phyloP scores from a whole-genome alignment of 2,888 invertebrate species.

The Pandemis cinnamomeana region DNA sequence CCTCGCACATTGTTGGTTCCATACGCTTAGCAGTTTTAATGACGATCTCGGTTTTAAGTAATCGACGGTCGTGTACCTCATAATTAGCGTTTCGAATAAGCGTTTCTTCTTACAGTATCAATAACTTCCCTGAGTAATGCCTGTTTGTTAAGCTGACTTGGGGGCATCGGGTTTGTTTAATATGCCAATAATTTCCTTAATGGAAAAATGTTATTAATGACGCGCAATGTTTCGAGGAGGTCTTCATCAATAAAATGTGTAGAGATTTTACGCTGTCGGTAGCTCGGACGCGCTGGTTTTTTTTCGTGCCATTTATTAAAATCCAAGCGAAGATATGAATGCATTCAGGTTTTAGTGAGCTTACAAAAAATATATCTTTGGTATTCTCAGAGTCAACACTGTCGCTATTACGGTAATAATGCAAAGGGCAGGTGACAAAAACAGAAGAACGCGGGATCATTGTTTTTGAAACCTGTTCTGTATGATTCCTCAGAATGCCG shows the following conservation, averaged over 20 bases:
- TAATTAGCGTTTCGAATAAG: conserved; percentile 45
- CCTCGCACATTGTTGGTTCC: conserved; percentile 21
- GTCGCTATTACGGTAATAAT: conserved; percentile 39
- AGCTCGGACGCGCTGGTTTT: neutral
- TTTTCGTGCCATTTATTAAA: neutral
- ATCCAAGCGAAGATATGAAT: neutral
- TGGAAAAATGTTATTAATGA: conserved; percentile 36
- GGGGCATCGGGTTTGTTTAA: conserved; percentile 36
- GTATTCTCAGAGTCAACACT: conserved; percentile 36
- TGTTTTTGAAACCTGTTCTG: conserved; percentile 41
- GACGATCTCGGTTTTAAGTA: conserved; percentile 47
- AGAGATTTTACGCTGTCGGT: conserved; percentile 1
- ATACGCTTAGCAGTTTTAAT: conserved; percentile 41
- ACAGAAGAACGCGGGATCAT: conserved; percentile 38
- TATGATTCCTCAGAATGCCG: conserved; percentile 42
- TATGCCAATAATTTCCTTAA: conserved; percentile 34
- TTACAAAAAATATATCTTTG: conserved; percentile 18
- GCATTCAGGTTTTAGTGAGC: conserved; percentile 1
- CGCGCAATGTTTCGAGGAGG: conserved; percentile 30
- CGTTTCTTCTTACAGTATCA: conserved; percentile 44
- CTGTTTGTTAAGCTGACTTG: conserved; percentile 31
- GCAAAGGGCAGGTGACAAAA: conserved; percentile 41
- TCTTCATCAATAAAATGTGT: conserved; percentile 22
- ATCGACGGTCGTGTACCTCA: conserved; percentile 40
- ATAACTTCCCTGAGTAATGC: conserved; percentile 45